Percentiles rank a stretch among this genome's conserved stretches.
phyloP scores from a whole-genome alignment of 2,113 vertebrate species.

The Cygnus atratus region DNA sequence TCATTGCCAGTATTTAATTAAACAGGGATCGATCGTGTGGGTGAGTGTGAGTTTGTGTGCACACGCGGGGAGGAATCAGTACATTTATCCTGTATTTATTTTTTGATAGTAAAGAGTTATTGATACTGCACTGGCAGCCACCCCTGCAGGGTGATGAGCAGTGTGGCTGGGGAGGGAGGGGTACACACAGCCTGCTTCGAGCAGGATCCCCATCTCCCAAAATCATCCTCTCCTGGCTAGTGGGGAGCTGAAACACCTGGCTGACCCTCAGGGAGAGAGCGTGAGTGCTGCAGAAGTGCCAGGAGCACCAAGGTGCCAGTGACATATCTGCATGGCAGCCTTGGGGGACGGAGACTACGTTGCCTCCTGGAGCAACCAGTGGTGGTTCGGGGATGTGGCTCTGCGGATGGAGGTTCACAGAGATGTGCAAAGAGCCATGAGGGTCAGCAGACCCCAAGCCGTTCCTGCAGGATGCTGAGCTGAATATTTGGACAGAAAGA shows the following conservation, averaged over 20 bases:
- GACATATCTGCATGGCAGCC: not conserved
- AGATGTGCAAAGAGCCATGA: accelerated
- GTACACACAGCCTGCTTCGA: not conserved
- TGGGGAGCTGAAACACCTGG: not conserved
- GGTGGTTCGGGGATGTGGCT: not conserved
- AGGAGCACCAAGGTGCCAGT: not conserved
- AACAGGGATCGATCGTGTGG: conserved; percentile 59
- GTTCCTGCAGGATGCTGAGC: accelerated
- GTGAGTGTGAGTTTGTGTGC: conserved; percentile 16
- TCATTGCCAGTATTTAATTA: conserved; percentile 67
- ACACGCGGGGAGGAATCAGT: not conserved
- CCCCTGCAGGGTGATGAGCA: not conserved
- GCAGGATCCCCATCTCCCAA: not conserved
- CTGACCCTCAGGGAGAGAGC: not conserved
- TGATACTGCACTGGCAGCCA: not conserved
- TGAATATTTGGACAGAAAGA: not conserved
- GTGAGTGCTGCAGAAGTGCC: not conserved
- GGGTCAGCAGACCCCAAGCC: accelerated
- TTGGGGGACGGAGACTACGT: accelerated
- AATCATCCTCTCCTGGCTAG: not conserved
- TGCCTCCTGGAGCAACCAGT: accelerated
- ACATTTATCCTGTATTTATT: not conserved
- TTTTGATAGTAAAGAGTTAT: not conserved
- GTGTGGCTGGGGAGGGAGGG: not conserved
- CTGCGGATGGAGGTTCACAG: not conserved